Evolutionary conservation across 2,113 vertebrate species (phyloP).

Genomic region (Bufo gargarizans): DNA sequence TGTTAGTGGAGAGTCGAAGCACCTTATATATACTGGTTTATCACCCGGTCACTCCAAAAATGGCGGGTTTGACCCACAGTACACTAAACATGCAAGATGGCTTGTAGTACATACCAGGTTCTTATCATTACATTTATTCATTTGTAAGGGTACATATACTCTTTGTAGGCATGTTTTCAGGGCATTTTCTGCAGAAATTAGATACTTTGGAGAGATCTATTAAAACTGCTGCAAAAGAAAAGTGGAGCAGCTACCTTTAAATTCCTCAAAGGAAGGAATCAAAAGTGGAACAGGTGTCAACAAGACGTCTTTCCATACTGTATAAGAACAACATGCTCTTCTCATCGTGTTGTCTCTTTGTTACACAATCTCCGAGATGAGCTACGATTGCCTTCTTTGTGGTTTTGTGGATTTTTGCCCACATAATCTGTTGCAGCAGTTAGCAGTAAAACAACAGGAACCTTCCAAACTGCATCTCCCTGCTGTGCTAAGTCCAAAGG

Average conservation of each 20-base stretch:
- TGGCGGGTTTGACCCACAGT: no score
- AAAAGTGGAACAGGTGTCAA: neutral
- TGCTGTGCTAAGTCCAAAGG: neutral
- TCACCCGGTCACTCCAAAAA: no score
- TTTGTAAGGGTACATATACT: neutral
- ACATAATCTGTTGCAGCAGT: neutral
- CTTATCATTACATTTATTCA: no score
- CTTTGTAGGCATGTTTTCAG: neutral
- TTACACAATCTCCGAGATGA: neutral
- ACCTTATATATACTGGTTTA: no score
- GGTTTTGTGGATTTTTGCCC: constrained; percentile 17
- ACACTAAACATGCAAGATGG: no score
- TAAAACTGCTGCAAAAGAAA: neutral
- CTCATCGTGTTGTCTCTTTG: neutral
- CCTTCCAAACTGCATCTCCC: neutral
- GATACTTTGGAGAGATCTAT: neutral
- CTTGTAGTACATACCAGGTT: no score
- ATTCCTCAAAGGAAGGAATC: neutral
- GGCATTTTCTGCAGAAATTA: neutral
- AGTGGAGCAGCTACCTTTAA: neutral
- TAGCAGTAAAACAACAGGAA: neutral
- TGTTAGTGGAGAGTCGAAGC: no score
- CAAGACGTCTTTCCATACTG: neutral
- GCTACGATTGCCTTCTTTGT: neutral
- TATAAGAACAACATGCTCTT: neutral